These are phyloP conservation scores for Pseudorectes ferrugineus DNA, from an alignment of 2,113 vertebrate genomes.

Conservation along the genomic window DNA sequence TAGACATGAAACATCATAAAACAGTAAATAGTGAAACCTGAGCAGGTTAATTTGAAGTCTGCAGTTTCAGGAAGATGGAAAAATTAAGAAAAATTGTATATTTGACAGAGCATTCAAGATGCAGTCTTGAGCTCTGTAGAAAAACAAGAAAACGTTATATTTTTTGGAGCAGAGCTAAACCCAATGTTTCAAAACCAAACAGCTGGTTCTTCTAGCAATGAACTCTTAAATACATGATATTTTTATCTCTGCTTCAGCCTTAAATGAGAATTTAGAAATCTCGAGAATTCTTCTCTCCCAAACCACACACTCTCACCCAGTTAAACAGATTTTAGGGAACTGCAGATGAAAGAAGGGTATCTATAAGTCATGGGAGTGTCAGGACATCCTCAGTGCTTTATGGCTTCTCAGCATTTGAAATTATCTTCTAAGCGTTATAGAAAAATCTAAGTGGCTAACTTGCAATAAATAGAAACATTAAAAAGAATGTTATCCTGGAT, in stretches of 20 bases:
- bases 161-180: not conserved
- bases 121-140: not conserved
- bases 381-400: not conserved
- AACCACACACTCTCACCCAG: not conserved
- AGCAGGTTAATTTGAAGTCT: not conserved
- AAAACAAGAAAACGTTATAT: not conserved
- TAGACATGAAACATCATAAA: not conserved
- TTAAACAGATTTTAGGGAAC: not conserved
- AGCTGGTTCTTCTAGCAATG: not conserved
- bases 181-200: not conserved
- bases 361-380: not conserved
- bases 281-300: not conserved
- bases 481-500: not conserved
- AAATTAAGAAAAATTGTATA: not conserved
- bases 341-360: not conserved
- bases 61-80: not conserved
- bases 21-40: not conserved
- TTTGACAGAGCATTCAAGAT: not conserved
- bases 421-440: not conserved
- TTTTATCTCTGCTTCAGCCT: not conserved
- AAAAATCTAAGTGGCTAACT: not conserved
- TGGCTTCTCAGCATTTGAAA: not conserved
- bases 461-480: not conserved
- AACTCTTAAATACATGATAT: not conserved
- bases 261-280: not conserved